A percentile compares a stretch with the other conserved stretches of the same genome.
phyloP scores from a whole-genome alignment of 2,797 vertebrate species.

The Peromyscus eremicus region DNA sequence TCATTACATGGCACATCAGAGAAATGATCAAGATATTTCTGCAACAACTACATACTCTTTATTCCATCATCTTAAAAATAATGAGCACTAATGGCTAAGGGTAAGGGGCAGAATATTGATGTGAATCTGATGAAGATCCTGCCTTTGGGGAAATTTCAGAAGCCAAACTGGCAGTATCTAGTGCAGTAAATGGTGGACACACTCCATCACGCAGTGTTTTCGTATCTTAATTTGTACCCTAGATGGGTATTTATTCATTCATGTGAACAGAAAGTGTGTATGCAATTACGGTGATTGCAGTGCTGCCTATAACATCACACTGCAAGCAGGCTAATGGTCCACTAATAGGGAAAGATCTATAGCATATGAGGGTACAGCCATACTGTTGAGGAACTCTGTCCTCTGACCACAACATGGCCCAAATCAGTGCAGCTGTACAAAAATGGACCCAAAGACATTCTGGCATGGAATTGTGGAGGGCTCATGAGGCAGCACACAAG shows the following conservation, averaged over 20 bases:
- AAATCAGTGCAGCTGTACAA: not conserved
- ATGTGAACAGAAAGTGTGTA: not conserved
- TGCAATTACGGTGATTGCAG: not conserved
- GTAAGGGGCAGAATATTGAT: constrained; percentile 27
- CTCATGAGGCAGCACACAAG: not conserved
- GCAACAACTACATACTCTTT: not conserved
- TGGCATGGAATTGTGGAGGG: not conserved
- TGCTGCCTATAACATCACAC: constrained; percentile 1
- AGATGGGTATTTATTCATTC: constrained; percentile 38
- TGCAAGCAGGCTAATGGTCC: not conserved
- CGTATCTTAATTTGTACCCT: not conserved
- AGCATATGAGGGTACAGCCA: constrained; percentile 29
- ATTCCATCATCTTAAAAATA: constrained; percentile 59
- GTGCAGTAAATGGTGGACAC: not conserved
- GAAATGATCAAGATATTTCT: constrained; percentile 61
- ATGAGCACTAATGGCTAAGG: not conserved
- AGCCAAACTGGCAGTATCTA: not conserved
- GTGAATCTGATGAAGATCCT: constrained; percentile 48
- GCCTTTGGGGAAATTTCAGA: constrained; percentile 41
- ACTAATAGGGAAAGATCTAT: not conserved
- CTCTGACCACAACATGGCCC: too few relatives aligned
- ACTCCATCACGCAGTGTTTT: constrained; percentile 21
- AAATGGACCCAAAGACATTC: not conserved
- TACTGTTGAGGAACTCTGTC: not conserved
- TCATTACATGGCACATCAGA: not conserved